These are phyloP conservation scores for Thereva unica DNA, from an alignment of 2,888 invertebrate species.

Conservation along the genomic window DNA sequence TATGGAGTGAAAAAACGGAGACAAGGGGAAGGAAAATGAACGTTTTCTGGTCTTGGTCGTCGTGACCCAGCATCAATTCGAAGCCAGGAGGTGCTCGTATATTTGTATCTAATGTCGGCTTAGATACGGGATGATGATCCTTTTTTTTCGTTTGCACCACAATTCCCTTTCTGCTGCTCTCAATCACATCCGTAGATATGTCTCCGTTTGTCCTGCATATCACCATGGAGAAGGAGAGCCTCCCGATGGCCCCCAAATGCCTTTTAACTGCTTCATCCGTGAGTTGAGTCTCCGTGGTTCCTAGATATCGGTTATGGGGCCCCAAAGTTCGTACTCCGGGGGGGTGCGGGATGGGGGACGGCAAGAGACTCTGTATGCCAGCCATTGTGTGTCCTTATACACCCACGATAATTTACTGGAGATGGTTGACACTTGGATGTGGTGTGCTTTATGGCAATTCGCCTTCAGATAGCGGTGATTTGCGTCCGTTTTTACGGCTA, in stretches of 20 bases:
- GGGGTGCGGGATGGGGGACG: neutral
- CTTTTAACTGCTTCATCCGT: slow-evolving; percentile 24
- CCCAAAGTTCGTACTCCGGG: neutral
- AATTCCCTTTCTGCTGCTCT: slow-evolving; percentile 1
- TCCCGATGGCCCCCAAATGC: neutral
- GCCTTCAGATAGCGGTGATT: slow-evolving; percentile 43
- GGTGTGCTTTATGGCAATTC: slow-evolving; percentile 42
- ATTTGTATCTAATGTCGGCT: slow-evolving; percentile 12
- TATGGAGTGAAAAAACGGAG: slow-evolving; percentile 2
- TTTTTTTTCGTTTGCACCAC: slow-evolving; percentile 5
- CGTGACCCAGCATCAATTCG: no score
- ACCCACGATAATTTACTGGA: slow-evolving; percentile 41
- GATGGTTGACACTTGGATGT: slow-evolving; percentile 42
- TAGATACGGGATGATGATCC: slow-evolving; percentile 24
- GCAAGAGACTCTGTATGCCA: slow-evolving; percentile 1
- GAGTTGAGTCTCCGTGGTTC: neutral
- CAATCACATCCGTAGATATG: slow-evolving; percentile 27
- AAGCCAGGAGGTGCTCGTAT: slow-evolving; percentile 2
- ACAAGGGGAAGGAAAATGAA: neutral
- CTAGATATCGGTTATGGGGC: neutral
- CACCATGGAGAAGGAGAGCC: neutral
- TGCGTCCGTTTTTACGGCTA: slow-evolving; percentile 42
- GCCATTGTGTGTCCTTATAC: neutral
- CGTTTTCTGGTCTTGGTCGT: slow-evolving; percentile 1
- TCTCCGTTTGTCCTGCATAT: slow-evolving; percentile 27